Base-by-base conservation (phyloP, 2,888 invertebrate genomes). In the Mesoligia furuncula region DNA sequence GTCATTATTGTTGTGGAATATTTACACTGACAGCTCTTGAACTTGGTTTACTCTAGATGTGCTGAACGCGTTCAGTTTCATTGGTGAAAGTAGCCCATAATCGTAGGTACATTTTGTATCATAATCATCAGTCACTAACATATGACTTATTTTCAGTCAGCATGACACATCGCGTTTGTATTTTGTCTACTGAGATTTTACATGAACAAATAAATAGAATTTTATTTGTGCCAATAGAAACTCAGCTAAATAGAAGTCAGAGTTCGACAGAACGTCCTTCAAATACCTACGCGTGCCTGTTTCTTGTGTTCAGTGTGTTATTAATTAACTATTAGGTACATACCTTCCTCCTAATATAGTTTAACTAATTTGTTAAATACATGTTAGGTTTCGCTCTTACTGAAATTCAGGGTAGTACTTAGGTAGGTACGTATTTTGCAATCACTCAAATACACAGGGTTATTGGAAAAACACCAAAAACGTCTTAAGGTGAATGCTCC, bases 131-230 rank as follows among this genome's bases (percentile, higher is more conserved):
- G 27, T 51, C 31, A 24, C 20, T 36, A 48, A 48, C 20, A 48
- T 27, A 6, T 15, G 20, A 39, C 1, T 70, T 39, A 73, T 70
- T 71, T 70, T 31, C 11, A 17, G 51, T 24, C 39, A 39, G 17
- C 15, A 51, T 39, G 51, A 54, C 24, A 24, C 27, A 42, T n/a
- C 24, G 11, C 31, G 24, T 73, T 72, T 42, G 24, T 57, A 42
- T 70, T 73, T 57, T 13, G 31, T 17, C 17, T n/a, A 45, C 45
- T 36, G 66, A 72, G 17, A 36, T 66, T 27, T 57, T 17, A 72
- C 17, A 42, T 27, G 9, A 70, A 54, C 27, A 4, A 54, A 39
- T 69, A 36, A 24, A 51, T 27, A 39, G 4, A 39, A 24, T 27
- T 42, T 54, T 31, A 54, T 54, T 54, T 68, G 20, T 68, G 24